Evolutionary conservation across 2,113 vertebrate genomes (phyloP).

Genomic region (Hiodon tergisus): DNA sequence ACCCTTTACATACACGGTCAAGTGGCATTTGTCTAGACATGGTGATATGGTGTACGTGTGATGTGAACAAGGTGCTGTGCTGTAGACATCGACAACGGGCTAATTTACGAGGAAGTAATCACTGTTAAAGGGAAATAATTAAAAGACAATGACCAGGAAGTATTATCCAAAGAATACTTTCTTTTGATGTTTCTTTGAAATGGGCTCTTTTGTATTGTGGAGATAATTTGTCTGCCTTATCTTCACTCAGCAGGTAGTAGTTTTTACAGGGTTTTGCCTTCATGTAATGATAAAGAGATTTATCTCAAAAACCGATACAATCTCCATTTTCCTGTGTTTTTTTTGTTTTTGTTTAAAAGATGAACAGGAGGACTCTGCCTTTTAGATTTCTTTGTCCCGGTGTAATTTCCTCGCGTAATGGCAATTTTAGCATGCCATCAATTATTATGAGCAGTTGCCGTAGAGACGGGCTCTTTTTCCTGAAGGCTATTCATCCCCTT

Average conservation of each 20-base stretch:
- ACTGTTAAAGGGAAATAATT: neutral
- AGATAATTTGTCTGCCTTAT: constrained; percentile 48
- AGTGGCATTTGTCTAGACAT: too few relatives aligned
- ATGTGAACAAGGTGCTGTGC: too few relatives aligned
- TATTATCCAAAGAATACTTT: neutral
- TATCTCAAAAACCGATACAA: constrained; percentile 31
- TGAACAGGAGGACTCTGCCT: constrained; percentile 50
- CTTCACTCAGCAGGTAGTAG: constrained; percentile 29
- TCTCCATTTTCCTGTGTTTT: constrained; percentile 22
- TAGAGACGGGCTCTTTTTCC: neutral
- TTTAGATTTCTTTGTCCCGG: constrained; percentile 47
- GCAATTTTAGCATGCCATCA: constrained; percentile 49
- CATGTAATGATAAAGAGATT: constrained; percentile 33
- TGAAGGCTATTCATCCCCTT: neutral
- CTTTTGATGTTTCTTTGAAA: constrained; percentile 25
- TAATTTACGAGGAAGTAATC: too few relatives aligned
- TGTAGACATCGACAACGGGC: too few relatives aligned
- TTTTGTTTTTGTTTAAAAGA: constrained; percentile 28
- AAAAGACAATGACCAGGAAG: neutral
- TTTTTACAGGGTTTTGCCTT: constrained; percentile 27
- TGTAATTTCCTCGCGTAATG: constrained; percentile 54
- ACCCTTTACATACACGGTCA: too few relatives aligned
- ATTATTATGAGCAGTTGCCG: constrained; percentile 22
- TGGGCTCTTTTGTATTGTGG: constrained; percentile 8
- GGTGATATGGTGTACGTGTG: too few relatives aligned